phyloP scores from a whole-genome alignment of 53 echinoderm and acorn worm species.

The Arbacia lixula region DNA sequence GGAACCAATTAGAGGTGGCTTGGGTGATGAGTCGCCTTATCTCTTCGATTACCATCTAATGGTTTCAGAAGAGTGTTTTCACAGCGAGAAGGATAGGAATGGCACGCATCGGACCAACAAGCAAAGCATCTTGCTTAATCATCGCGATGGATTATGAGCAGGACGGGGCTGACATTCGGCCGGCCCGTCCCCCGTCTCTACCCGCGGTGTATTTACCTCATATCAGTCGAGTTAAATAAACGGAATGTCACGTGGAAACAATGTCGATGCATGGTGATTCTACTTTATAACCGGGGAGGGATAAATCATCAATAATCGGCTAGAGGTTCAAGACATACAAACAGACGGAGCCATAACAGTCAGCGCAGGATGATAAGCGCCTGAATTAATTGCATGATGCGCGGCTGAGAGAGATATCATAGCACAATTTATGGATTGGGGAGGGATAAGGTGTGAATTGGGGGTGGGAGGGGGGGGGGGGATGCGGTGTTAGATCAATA shows the following conservation, averaged over 20 bases:
- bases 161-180: too few species aligned
- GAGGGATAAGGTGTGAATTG: too few species aligned
- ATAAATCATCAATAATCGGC: slow-evolving; percentile 58
- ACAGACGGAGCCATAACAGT: slow-evolving; percentile 27
- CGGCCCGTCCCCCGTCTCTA: neutral
- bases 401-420: neutral
- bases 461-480: too few species aligned
- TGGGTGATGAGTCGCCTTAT: slow-evolving; percentile 19
- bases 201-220: slow-evolving; percentile 31
- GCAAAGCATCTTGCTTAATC: too few species aligned
- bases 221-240: slow-evolving; percentile 56
- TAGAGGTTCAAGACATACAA: slow-evolving; percentile 16
- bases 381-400: slow-evolving; percentile 43
- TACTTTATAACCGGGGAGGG: slow-evolving; percentile 15
- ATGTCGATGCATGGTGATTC: neutral
- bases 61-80: slow-evolving; percentile 29
- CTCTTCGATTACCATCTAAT: slow-evolving; percentile 34
- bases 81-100: slow-evolving; percentile 30
- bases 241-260: slow-evolving; percentile 32
- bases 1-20: slow-evolving; percentile 26
- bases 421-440: too few species aligned
- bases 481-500: too few species aligned
- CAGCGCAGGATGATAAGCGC: slow-evolving; percentile 16
- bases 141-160: too few species aligned
- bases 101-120: too few species aligned